Evolutionary conservation across 2,888 invertebrate genomes (phyloP), one percentile per base, ranked within the genome.

Genomic region (Choristoneura rosaceana): DNA sequence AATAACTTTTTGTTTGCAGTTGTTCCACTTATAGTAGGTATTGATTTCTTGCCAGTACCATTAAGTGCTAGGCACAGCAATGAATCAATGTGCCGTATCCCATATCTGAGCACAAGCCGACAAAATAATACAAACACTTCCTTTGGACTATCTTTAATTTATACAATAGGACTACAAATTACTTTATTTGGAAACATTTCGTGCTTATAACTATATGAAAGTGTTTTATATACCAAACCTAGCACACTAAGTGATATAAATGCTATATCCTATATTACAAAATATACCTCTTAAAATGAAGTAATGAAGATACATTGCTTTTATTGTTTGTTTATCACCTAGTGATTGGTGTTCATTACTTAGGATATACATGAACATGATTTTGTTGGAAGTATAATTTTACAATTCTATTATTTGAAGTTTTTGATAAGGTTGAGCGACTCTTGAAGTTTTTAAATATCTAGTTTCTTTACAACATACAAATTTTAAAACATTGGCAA

Each of bases 31-130:
- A 3, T 50, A 8, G 38, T 25, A 25, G 25, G 25, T 43, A 71
- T 63, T 59, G 69, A 65, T 69, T 65, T 58, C 25, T 58, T 14
- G n/a, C 5, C 41, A 58, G 80, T 81, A 75, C 78, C 77, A 78
- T 33, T 47, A 63, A 55, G 80, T 79, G 66, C 64, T 76, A 76
- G 77, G 78, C 50, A 75, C 74, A 34, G 33, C 0, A 9, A 12
- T 10, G 61, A 74, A 77, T 78, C 76, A 76, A 79, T 79, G 78
- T 71, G 65, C 74, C 71, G 69, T 73, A 17, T 17, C 45, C 71
- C 71, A 68, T 73, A 17, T 17, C 45, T 70, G 62, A 41, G 55
- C 67, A 3, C 17, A 43, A 60, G 14, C 55, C 47, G 41, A 17
- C 38, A 38, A 68, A 71, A 71, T 47, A 62, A 68, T 47, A 58